Conservation (phyloP, 2,797 vertebrate genomes). For the Notolabrus celidotus region DNA sequence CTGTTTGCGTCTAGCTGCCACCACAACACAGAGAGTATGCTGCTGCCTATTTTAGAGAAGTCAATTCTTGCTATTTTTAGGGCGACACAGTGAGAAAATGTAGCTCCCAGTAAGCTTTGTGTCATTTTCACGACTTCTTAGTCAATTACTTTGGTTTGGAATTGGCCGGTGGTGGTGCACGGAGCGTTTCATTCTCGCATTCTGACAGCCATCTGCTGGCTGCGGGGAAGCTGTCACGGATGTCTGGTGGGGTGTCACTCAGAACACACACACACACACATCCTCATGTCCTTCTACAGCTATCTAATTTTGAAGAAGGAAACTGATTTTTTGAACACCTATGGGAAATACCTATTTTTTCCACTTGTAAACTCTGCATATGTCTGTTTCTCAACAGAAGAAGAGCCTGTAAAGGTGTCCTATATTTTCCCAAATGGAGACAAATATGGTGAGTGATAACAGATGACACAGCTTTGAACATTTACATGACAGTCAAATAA, state of each 20-base stretch:
- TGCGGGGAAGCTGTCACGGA: constrained; percentile 53
- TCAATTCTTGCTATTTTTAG: background rate
- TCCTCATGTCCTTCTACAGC: background rate
- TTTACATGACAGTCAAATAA: background rate
- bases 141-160: constrained; percentile 22
- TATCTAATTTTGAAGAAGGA: constrained; percentile 19
- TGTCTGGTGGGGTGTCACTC: constrained; percentile 69
- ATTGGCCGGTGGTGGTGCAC: constrained; percentile 1
- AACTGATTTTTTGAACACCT: background rate
- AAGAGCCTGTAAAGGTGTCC: constrained; percentile 67
- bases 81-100: background rate
- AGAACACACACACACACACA: constrained; percentile 8
- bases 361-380: background rate
- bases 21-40: background rate
- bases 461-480: background rate
- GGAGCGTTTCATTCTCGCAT: constrained; percentile 13
- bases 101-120: background rate
- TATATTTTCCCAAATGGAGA: constrained; percentile 88
- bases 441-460: constrained; percentile 82
- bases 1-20: background rate
- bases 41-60: background rate
- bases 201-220: constrained; percentile 44
- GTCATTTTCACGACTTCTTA: constrained; percentile 10
- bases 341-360: constrained; percentile 23
- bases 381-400: constrained; percentile 56